A percentile compares a stretch with the other conserved stretches of the same genome.
These are phyloP conservation scores for Malacosoma neustria DNA, from an alignment of 2,888 invertebrate species.

Conservation along the genomic window DNA sequence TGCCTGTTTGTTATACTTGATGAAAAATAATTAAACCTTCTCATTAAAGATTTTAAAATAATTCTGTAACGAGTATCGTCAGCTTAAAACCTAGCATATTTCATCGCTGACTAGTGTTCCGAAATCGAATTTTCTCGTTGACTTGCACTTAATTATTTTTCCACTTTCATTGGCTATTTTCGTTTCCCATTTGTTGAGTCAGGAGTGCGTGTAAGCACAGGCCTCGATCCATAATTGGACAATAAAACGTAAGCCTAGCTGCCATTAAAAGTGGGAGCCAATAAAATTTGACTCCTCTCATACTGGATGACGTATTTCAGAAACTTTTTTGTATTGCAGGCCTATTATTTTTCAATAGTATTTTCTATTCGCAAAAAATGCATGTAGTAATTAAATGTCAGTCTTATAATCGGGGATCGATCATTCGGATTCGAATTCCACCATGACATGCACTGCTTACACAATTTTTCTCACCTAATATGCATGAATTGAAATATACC, in stretches of 20 bases:
- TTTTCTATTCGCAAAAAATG: too few species aligned
- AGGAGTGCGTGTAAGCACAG: conserved; percentile 15
- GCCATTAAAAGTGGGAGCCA: conserved; percentile 47
- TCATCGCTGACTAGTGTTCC: background rate
- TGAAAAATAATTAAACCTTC: too few species aligned
- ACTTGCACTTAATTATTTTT: background rate
- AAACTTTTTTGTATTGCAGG: background rate
- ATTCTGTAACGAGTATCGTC: too few species aligned
- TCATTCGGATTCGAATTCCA: too few species aligned
- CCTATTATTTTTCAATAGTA: background rate
- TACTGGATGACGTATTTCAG: conserved; percentile 30
- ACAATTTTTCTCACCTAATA: too few species aligned
- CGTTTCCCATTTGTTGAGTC: conserved; percentile 2
- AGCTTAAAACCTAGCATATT: too few species aligned
- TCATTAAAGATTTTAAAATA: too few species aligned
- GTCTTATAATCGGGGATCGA: too few species aligned
- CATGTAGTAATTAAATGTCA: too few species aligned
- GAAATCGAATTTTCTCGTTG: background rate
- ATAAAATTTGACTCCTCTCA: conserved; percentile 44
- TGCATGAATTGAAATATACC: too few species aligned
- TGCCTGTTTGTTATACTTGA: too few species aligned
- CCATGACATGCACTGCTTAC: too few species aligned
- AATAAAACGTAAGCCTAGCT: conserved; percentile 40
- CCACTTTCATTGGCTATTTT: background rate
- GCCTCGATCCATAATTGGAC: conserved; percentile 37